A percentile compares a stretch with the other conserved stretches of the same genome.
These are phyloP conservation scores for Fringilla coelebs DNA, from an alignment of 2,797 vertebrate species.

Conservation along the genomic window DNA sequence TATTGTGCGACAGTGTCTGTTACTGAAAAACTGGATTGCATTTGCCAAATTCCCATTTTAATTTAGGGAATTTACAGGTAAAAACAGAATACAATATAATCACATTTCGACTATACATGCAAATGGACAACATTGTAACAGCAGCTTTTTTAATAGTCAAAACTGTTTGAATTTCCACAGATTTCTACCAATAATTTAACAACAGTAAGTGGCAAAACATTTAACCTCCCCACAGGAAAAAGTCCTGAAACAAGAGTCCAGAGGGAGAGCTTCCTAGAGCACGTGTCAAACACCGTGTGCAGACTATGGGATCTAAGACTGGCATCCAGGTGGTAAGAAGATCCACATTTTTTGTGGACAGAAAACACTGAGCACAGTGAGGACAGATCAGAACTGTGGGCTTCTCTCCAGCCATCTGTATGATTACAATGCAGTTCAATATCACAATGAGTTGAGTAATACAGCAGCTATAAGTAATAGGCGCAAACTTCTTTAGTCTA, in stretches of 20 bases:
- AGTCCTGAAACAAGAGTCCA: conserved; percentile 21
- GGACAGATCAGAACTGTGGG: conserved; percentile 24
- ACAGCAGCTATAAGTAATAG: conserved; percentile 9
- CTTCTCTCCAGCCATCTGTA: conserved; percentile 38
- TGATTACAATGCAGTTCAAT: not conserved
- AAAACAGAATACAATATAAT: not conserved
- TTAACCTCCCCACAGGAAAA: conserved; percentile 44
- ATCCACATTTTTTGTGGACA: not conserved
- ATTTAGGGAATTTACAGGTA: conserved; percentile 1
- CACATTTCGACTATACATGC: not conserved
- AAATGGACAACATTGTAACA: conserved; percentile 6
- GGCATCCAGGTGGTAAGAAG: not conserved
- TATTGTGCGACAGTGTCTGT: conserved; percentile 26
- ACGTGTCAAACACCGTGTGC: not conserved
- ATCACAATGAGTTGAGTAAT: not conserved
- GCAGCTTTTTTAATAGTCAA: conserved; percentile 34
- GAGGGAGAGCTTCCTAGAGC: not conserved
- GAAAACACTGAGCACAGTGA: conserved; percentile 20
- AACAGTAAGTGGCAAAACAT: conserved; percentile 57
- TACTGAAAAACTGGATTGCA: conserved; percentile 34
- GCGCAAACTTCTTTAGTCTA: conserved; percentile 34
- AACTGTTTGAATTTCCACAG: not conserved
- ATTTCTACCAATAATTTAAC: conserved; percentile 9
- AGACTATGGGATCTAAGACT: not conserved
- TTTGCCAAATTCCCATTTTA: conserved; percentile 42